phyloP scores from a whole-genome alignment of 2,113 vertebrate genomes.

The Channa argus region DNA sequence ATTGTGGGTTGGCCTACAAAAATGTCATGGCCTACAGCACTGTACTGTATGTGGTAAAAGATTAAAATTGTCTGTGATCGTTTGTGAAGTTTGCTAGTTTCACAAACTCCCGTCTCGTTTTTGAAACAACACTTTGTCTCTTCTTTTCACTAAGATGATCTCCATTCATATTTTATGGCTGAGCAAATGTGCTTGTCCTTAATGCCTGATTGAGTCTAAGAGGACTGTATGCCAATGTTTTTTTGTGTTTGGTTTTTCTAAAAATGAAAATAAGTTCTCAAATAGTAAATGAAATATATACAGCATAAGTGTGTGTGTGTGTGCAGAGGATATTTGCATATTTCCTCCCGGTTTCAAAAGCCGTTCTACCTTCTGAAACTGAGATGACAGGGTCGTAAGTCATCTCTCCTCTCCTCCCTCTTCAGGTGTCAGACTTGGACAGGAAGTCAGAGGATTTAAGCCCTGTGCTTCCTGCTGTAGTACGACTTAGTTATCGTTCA shows the following conservation, averaged over 20 bases:
- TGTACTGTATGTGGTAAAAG: too few relatives aligned
- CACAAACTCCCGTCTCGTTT: too few relatives aligned
- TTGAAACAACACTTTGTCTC: too few relatives aligned
- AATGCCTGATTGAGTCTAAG: slow-evolving; percentile 24
- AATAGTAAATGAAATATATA: slow-evolving; percentile 25
- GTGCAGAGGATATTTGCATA: slow-evolving; percentile 39
- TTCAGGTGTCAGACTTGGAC: slow-evolving; percentile 71
- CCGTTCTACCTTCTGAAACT: slow-evolving; percentile 23
- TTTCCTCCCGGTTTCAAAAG: slow-evolving; percentile 30
- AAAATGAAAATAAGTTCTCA: slow-evolving; percentile 27
- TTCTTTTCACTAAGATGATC: slow-evolving; percentile 17
- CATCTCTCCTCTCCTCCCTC: slow-evolving; percentile 51
- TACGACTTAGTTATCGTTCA: slow-evolving; percentile 64
- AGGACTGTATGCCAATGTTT: slow-evolving; percentile 16
- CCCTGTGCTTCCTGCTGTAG: slow-evolving; percentile 41
- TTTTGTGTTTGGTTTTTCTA: background rate
- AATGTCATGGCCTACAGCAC: too few relatives aligned
- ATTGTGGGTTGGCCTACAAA: too few relatives aligned
- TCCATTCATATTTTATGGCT: slow-evolving; percentile 10
- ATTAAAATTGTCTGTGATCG: too few relatives aligned
- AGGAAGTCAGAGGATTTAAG: slow-evolving; percentile 71
- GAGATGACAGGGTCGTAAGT: slow-evolving; percentile 68
- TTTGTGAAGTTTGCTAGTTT: too few relatives aligned
- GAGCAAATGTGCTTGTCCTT: slow-evolving; percentile 9
- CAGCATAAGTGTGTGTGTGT: slow-evolving; percentile 10